Base-by-base conservation (phyloP, 2,113 vertebrate genomes). In the Emydocephalus ijimae region DNA sequence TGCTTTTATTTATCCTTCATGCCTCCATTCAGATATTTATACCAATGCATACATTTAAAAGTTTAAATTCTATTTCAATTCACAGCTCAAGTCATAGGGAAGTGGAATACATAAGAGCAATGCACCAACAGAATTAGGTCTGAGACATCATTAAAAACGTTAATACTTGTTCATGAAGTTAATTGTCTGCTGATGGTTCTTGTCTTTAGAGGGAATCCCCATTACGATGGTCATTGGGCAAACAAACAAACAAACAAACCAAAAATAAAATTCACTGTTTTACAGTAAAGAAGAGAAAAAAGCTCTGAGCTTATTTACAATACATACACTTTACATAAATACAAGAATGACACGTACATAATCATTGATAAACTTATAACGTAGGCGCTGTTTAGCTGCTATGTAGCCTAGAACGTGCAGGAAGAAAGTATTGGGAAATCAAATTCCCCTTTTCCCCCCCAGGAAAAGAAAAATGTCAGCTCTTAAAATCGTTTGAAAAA, bases 301-400 rank as follows among this genome's bases (percentile, higher is more conserved):
- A 98, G 97, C 98, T 99, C 98, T 98, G 98, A 98, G 97, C 98
- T 98, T 99, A 99, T 99, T 99, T 99, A 99, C 99, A 99, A 98
- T 99, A 99, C 99, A 98, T 99, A 99, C 99, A 99, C 98, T 99
- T 98, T 99, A 99, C 99, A 99, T 99, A 99, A 99, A 99, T 99
- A 99, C 99, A 99, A 98, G 98, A 99, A 99, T 98, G 98, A 99
- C 98, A 98, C 98, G 98, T 99, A 99, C 98, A 98, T 98, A 99
- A 98, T 98, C 74, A 99, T 98, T 98, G 98, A 98, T 98, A 98
- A 99, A 99, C 98, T 98, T 97, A 98, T 98, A 98, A 98, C 98
- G 98, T 97, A 98, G 98, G 98, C 97, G 97, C 98, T 98, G 97
- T 98, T 98, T 98, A 98, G 98, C 98, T 96, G 97, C 99, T 99